These are phyloP conservation scores for Drosophila triauraria DNA, from an alignment of 1,140 invertebrate species.

Conservation along the genomic window DNA sequence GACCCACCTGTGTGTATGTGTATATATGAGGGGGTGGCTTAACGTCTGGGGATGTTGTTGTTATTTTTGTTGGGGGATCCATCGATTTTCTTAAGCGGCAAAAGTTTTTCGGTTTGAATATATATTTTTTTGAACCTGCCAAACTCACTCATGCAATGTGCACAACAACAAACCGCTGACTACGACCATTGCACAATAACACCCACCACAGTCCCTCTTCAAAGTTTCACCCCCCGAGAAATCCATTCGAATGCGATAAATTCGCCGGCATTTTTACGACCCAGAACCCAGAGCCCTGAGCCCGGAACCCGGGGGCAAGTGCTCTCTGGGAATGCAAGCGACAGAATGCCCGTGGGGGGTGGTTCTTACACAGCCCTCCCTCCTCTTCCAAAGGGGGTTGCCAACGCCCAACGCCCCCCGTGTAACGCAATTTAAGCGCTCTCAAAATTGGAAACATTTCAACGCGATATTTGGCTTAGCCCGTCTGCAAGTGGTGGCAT, in stretches of 20 bases:
- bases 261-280: conserved; percentile 76
- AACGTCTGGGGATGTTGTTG: neutral
- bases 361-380: conserved; percentile 12
- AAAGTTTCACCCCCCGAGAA: conserved; percentile 44
- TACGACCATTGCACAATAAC: conserved; percentile 67
- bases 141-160: conserved; percentile 71
- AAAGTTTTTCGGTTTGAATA: conserved; percentile 59
- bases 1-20: conserved; percentile 41
- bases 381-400: neutral
- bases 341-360: conserved; percentile 33
- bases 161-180: conserved; percentile 38
- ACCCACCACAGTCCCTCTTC: conserved; percentile 14
- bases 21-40: conserved; percentile 16
- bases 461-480: conserved; percentile 61
- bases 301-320: conserved; percentile 26
- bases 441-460: conserved; percentile 76
- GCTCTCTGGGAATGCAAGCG: conserved; percentile 64
- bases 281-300: conserved; percentile 8
- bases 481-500: conserved; percentile 61
- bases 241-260: conserved; percentile 78
- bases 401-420: neutral
- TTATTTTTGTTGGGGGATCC: conserved; percentile 24
- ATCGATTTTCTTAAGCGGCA: conserved; percentile 78
- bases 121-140: conserved; percentile 46
- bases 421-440: conserved; percentile 76